phyloP scores from a whole-genome alignment of 2,797 vertebrate genomes.

The Gymnothorax javanicus region DNA sequence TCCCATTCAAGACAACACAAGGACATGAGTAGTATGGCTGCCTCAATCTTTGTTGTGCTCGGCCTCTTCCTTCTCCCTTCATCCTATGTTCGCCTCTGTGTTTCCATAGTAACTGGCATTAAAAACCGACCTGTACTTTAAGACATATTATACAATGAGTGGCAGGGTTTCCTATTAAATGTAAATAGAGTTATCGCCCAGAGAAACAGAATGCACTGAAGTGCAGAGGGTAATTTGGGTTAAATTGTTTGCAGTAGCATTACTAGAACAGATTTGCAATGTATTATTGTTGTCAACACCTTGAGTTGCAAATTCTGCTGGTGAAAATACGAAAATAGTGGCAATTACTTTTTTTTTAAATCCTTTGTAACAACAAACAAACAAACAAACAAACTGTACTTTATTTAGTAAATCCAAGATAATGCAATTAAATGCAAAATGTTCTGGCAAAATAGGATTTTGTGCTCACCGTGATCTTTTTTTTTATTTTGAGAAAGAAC shows the following conservation, averaged over 20 bases:
- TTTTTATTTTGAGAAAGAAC: neutral
- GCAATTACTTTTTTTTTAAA: neutral
- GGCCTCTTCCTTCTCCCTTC: conserved; percentile 37
- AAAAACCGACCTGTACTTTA: conserved; percentile 45
- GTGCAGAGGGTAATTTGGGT: neutral
- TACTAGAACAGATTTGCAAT: neutral
- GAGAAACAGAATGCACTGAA: conserved; percentile 7
- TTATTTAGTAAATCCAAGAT: neutral
- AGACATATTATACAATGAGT: conserved; percentile 46
- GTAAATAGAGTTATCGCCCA: conserved; percentile 27
- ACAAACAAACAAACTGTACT: neutral
- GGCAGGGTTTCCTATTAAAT: conserved; percentile 45
- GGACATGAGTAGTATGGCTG: conserved; percentile 31
- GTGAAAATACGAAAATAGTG: neutral
- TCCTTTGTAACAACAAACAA: neutral
- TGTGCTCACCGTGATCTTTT: neutral
- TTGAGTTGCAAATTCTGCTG: neutral
- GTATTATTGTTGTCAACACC: neutral
- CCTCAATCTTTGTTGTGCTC: conserved; percentile 32
- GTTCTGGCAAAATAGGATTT: neutral
- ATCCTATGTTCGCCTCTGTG: conserved; percentile 44
- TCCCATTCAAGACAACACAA: conserved; percentile 43
- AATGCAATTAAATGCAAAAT: neutral
- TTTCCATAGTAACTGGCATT: conserved; percentile 56
- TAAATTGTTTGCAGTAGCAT: conserved; percentile 4